A percentile compares a stretch with the other conserved stretches of the same genome.
These are phyloP conservation scores for Bruchidius siliquastri DNA, from an alignment of 2,888 invertebrate genomes.

Conservation along the genomic window DNA sequence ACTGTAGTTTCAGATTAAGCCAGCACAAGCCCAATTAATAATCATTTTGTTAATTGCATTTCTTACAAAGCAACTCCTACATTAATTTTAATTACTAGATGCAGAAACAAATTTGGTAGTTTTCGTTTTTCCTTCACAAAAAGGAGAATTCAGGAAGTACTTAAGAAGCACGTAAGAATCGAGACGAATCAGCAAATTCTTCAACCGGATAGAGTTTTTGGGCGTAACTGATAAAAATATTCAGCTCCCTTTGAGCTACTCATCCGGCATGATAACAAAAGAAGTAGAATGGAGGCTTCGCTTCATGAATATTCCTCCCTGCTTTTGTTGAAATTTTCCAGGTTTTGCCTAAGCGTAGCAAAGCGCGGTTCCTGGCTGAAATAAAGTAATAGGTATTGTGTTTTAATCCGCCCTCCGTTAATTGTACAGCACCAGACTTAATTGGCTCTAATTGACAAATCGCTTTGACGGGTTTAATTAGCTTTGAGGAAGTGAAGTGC, in stretches of 20 bases:
- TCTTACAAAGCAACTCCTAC: too few species aligned
- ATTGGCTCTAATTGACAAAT: background rate
- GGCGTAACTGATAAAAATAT: background rate
- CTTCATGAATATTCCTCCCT: background rate
- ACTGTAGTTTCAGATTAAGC: too few species aligned
- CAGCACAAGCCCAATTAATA: too few species aligned
- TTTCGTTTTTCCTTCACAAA: too few species aligned
- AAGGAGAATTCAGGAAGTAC: too few species aligned
- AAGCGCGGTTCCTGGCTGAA: background rate
- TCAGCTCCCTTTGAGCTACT: background rate
- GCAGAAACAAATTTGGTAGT: too few species aligned
- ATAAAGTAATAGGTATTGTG: background rate
- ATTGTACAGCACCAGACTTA: background rate
- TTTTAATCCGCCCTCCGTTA: background rate
- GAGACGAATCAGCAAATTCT: too few species aligned
- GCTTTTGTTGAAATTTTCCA: background rate
- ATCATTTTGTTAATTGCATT: too few species aligned
- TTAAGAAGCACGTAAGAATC: too few species aligned
- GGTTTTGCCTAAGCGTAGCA: background rate
- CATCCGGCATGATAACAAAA: background rate
- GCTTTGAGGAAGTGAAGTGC: background rate
- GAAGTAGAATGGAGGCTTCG: background rate
- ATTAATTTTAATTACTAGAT: too few species aligned
- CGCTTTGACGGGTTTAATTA: background rate
- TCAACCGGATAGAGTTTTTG: too few species aligned